These are phyloP conservation scores for Eristalis tenax DNA, from an alignment of 2,888 invertebrate genomes.

Conservation along the genomic window DNA sequence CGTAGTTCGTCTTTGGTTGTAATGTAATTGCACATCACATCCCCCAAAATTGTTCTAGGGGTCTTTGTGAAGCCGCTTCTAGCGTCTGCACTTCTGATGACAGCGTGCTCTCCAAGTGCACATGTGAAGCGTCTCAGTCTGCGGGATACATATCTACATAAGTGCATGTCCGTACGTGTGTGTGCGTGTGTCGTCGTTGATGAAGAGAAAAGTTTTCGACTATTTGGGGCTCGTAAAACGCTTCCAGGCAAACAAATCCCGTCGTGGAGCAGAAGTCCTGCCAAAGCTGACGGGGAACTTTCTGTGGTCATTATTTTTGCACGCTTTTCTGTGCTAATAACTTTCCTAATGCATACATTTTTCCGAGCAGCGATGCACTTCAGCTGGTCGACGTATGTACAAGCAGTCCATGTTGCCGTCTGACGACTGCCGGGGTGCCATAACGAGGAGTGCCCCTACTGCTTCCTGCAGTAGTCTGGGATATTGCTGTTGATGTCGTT, in stretches of 20 bases:
- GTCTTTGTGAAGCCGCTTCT: slow-evolving; percentile 37
- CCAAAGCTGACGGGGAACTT: slow-evolving; percentile 51
- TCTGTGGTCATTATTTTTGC: slow-evolving; percentile 69
- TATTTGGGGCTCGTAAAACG: slow-evolving; percentile 58
- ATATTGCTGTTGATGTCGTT: slow-evolving; percentile 25
- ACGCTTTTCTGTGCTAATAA: slow-evolving; percentile 69
- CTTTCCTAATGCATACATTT: slow-evolving; percentile 65
- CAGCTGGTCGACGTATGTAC: background rate
- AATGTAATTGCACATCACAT: slow-evolving; percentile 57
- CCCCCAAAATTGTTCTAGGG: slow-evolving; percentile 28
- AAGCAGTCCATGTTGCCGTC: background rate
- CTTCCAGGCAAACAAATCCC: slow-evolving; percentile 42
- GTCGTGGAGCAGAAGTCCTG: slow-evolving; percentile 7
- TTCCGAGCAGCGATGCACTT: slow-evolving; percentile 52
- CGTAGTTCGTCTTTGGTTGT: background rate
- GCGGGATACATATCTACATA: background rate
- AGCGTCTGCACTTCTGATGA: slow-evolving; percentile 22
- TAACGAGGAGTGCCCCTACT: slow-evolving; percentile 10
- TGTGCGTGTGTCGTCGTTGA: slow-evolving; percentile 32
- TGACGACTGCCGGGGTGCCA: background rate
- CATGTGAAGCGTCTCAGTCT: slow-evolving; percentile 2
- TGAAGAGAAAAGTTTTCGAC: slow-evolving; percentile 52
- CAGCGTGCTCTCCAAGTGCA: slow-evolving; percentile 21
- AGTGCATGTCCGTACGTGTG: slow-evolving; percentile 12
- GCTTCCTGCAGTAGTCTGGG: slow-evolving; percentile 5